Evolutionary conservation across 2,113 vertebrate species (phyloP).

Genomic region (Paratilapia polleni): DNA sequence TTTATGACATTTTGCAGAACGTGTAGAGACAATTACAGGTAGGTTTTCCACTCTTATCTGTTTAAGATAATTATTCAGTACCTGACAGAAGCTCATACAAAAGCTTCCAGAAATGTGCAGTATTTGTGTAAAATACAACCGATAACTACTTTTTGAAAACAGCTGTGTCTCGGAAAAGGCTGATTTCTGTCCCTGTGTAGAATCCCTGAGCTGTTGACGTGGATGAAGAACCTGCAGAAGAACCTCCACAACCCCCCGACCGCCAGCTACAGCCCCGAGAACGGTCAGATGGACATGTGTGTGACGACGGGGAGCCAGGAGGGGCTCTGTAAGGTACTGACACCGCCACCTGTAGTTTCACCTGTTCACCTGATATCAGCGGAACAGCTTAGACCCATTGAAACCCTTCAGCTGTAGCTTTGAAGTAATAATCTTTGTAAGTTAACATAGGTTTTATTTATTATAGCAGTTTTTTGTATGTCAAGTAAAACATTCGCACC

Average conservation of each 20-base stretch:
- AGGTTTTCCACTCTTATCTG: neutral
- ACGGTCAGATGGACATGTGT: slow-evolving; percentile 91
- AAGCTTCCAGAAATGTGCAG: neutral
- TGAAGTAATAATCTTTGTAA: neutral
- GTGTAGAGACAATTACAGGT: neutral
- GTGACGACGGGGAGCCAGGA: slow-evolving; percentile 93
- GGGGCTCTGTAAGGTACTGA: slow-evolving; percentile 89
- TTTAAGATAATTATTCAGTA: fast-evolving
- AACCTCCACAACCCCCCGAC: slow-evolving; percentile 89
- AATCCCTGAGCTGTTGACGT: slow-evolving; percentile 90
- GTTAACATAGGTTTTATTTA: neutral
- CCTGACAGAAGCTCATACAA: neutral
- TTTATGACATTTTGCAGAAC: neutral
- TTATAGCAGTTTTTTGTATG: neutral
- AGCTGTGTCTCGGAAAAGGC: neutral
- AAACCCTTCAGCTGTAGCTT: neutral
- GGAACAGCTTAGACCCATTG: neutral
- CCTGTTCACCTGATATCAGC: neutral
- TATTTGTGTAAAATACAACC: neutral
- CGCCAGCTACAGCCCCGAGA: slow-evolving; percentile 74
- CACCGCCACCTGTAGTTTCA: slow-evolving; percentile 26
- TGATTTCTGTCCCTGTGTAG: slow-evolving; percentile 60
- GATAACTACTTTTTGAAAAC: neutral
- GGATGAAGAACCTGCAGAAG: slow-evolving; percentile 91
- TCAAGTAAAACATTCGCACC: neutral